Conservation (phyloP, 2,888 invertebrate genomes). For the Ellobium chinense region DNA sequence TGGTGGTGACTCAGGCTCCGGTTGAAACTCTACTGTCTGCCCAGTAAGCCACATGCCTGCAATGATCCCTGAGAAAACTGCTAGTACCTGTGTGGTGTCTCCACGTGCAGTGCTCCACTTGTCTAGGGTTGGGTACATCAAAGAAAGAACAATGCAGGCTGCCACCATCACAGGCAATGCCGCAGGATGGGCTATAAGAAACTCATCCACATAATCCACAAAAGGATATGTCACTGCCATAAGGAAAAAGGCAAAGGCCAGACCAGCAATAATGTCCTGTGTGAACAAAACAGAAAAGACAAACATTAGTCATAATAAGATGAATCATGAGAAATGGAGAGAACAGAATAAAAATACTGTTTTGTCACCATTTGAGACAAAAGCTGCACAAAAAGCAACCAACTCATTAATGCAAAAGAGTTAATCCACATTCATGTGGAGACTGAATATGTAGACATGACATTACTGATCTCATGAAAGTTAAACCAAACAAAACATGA, state of each 20-base stretch:
- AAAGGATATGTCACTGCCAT: conserved; percentile 87
- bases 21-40: conserved; percentile 85
- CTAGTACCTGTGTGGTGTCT: conserved; percentile 92
- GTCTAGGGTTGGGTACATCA: conserved; percentile 89
- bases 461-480: no score
- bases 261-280: conserved; percentile 91
- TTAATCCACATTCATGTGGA: no score
- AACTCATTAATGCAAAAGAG: no score
- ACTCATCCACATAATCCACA: conserved; percentile 87
- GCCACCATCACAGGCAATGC: conserved; percentile 84
- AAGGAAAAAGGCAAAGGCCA: conserved; percentile 84
- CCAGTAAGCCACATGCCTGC: conserved; percentile 92
- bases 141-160: conserved; percentile 84
- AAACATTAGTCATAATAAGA: no score
- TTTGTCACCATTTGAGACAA: no score
- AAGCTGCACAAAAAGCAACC: no score
- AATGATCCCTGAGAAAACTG: conserved; percentile 83
- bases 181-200: conserved; percentile 85
- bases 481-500: no score
- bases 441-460: no score
- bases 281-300: conserved; percentile 45
- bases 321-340: no score
- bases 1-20: conserved; percentile 82
- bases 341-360: no score
- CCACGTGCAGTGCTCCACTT: conserved; percentile 95